A percentile compares a stretch with the other conserved stretches of the same genome.
These are phyloP conservation scores for Cinclus cinclus DNA, from an alignment of 2,113 vertebrate species.

Conservation along the genomic window DNA sequence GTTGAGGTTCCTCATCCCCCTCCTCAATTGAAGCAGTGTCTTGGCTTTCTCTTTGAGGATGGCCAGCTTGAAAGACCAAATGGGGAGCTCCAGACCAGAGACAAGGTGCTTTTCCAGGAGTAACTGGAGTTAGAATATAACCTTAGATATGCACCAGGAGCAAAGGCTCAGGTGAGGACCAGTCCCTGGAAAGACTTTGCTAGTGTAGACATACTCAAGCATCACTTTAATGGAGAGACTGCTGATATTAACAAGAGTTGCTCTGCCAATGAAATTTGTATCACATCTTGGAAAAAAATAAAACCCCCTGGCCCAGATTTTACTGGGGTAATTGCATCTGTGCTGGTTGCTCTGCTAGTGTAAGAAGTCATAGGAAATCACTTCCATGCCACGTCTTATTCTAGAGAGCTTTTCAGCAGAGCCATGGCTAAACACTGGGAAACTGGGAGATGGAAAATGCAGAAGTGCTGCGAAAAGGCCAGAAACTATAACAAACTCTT, in stretches of 20 bases:
- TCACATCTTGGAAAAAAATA: background rate
- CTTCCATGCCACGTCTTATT: background rate
- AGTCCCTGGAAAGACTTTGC: background rate
- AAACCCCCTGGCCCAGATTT: background rate
- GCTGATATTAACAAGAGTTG: background rate
- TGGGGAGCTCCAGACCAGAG: background rate
- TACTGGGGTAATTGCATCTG: background rate
- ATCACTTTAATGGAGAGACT: background rate
- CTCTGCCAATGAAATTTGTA: background rate
- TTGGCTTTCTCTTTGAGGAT: background rate
- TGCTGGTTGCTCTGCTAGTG: background rate
- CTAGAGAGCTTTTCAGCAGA: background rate
- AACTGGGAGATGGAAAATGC: background rate
- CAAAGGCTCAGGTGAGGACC: background rate
- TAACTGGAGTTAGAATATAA: background rate
- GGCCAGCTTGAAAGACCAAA: background rate
- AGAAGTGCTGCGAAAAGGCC: background rate
- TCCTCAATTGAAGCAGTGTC: accelerated
- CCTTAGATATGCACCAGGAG: background rate
- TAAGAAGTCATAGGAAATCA: background rate
- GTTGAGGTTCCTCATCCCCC: background rate
- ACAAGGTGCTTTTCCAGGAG: background rate
- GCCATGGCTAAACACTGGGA: background rate
- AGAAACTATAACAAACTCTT: background rate
- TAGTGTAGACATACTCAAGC: background rate